Evolutionary conservation across 92 coral and sea anemone species (phyloP).

Genomic region (Epizoanthus rinbou): DNA sequence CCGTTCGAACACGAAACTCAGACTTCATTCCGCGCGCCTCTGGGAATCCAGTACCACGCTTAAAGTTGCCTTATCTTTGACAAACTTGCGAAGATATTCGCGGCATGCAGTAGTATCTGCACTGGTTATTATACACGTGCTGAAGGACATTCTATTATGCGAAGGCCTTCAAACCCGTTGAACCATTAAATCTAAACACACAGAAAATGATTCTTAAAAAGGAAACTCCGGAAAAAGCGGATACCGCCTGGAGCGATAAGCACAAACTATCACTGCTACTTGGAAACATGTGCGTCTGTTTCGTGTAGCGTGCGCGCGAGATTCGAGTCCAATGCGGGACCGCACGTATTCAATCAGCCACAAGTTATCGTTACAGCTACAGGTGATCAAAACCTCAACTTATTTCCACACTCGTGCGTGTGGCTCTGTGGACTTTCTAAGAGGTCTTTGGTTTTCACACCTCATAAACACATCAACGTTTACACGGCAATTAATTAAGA

Average conservation of each 20-base stretch:
- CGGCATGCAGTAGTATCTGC: constrained; percentile 6
- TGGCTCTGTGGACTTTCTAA: not conserved
- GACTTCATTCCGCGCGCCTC: constrained; percentile 12
- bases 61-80: no score
- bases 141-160: not conserved
- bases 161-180: constrained; percentile 15
- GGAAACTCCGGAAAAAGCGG: not conserved
- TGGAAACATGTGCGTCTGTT: not conserved
- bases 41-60: not conserved
- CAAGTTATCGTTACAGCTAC: not conserved
- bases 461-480: constrained; percentile 45
- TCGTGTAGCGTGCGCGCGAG: not conserved
- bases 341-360: not conserved
- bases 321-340: not conserved
- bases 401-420: constrained; percentile 5
- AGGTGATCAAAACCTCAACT: not conserved
- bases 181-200: constrained; percentile 37
- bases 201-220: not conserved
- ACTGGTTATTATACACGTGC: constrained; percentile 28
- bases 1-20: not conserved
- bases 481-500: constrained; percentile 25
- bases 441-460: constrained; percentile 35
- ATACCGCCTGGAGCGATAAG: constrained; percentile 10
- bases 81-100: constrained; percentile 4
- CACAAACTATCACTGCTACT: no score